These are phyloP conservation scores for Halcyon leucocephala DNA, from an alignment of 2,797 vertebrate genomes.

Conservation along the genomic window DNA sequence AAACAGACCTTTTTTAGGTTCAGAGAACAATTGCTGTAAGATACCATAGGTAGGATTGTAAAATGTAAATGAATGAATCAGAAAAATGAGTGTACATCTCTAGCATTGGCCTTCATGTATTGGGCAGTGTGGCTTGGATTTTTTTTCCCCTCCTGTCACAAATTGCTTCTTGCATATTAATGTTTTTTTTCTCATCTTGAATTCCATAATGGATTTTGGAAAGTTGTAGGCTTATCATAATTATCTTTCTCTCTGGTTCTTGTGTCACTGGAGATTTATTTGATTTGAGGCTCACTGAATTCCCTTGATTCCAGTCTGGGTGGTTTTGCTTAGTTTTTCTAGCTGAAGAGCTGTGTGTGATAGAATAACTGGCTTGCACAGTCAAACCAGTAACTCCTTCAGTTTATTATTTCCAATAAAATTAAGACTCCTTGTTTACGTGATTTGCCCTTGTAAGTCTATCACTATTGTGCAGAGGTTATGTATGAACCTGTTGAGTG, in stretches of 20 bases:
- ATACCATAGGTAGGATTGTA: not conserved
- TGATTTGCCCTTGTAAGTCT: not conserved
- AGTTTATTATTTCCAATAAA: not conserved
- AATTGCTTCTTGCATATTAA: not conserved
- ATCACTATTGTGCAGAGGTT: accelerated
- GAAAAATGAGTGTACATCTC: not conserved
- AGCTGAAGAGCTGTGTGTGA: not conserved
- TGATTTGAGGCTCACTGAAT: not conserved
- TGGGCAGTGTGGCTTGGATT: not conserved
- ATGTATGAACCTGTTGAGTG: not conserved
- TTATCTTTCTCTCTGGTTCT: not conserved
- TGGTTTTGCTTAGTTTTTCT: not conserved
- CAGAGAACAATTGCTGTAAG: not conserved
- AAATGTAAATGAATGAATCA: not conserved
- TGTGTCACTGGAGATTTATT: not conserved
- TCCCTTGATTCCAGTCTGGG: accelerated
- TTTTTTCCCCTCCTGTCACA: not conserved
- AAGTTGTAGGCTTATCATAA: not conserved
- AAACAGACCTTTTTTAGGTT: not conserved
- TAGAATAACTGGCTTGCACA: not conserved
- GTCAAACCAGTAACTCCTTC: not conserved
- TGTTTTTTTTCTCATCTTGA: not conserved
- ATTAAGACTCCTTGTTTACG: not conserved
- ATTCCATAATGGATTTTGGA: not conserved
- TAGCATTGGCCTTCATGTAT: not conserved